Base-by-base conservation (phyloP, 1,140 invertebrate genomes). In the Eufriesea mexicana region DNA sequence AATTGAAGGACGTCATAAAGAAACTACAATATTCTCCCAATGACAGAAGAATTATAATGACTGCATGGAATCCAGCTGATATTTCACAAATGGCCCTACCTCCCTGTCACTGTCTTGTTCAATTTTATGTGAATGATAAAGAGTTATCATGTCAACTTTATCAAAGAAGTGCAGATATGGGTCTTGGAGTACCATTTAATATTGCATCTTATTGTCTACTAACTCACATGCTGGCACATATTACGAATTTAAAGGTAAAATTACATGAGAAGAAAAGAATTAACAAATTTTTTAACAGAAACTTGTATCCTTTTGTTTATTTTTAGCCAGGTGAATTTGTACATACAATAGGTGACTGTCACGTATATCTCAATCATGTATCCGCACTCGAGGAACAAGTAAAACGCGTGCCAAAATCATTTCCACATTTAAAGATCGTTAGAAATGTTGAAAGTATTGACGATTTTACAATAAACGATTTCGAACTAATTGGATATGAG, bases 131-230 rank as follows among this genome's bases (percentile, higher is more conserved):
- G 1, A 95, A 96, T 0, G 95, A 98, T 94, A 97, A 96, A 20
- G 95, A 97, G 89, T 92, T 98, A 0, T 99, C 98, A 7, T 99
- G 98, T 92, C 97, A 99, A 89, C 93, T 99, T 82, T 99, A 99
- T 93, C 99, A 99, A 94, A 95, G 99, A 90, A 99, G 98, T 84
- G 99, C 98, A 25, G 99, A 99, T 94, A 98, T 99, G 97, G 99
- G 99, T 12, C 94, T 99, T 5, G 99, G 99, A 35, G 99, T 99
- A 5, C 99, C 99, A 28, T 99, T 99, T 92, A 99, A 99, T 93
- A 99, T 99, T 90, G 99, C 99, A 25, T 99, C 98, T 84, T 99
- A 99, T 95, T 96, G 99, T 2, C 92, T 99, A 10, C 95, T 99
- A 0, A 99, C 98, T 18, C 97, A 97, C 88, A 99, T 99, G 98